Percentiles rank a stretch among this genome's conserved stretches.
phyloP scores from a whole-genome alignment of 2,113 vertebrate species.

The Scortum barcoo region DNA sequence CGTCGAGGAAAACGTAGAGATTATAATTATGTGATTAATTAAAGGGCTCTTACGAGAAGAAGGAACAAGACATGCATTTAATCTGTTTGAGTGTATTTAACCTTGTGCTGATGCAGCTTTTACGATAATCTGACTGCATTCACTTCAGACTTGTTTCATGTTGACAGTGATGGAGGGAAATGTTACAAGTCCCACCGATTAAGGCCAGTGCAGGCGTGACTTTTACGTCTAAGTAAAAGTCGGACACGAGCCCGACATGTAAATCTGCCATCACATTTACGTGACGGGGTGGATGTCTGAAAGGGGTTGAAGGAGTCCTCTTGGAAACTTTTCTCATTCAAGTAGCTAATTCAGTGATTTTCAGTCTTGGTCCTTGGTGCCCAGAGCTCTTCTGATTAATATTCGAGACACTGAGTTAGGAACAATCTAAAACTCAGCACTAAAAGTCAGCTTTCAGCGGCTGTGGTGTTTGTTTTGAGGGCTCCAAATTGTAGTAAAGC shows the following conservation, averaged over 20 bases:
- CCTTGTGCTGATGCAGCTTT: constrained; percentile 8
- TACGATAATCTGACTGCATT: background rate
- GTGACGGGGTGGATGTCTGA: background rate
- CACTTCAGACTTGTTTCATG: background rate
- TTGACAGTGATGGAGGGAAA: background rate
- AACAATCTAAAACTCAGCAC: background rate
- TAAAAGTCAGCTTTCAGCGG: background rate
- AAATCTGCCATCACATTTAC: background rate
- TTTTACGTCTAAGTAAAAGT: background rate
- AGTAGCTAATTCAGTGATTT: background rate
- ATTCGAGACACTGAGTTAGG: background rate
- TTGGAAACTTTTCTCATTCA: background rate
- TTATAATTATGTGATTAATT: constrained; percentile 36
- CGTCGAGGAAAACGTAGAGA: constrained; percentile 17
- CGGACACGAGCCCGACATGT: background rate
- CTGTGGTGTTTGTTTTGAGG: background rate
- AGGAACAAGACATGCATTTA: constrained; percentile 3
- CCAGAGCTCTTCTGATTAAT: constrained; percentile 1
- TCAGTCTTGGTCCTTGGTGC: background rate
- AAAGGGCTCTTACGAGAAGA: constrained; percentile 14
- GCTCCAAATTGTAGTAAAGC: constrained; percentile 19
- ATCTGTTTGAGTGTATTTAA: constrained; percentile 10
- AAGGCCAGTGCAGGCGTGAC: background rate
- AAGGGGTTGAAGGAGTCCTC: background rate
- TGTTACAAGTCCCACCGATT: background rate